Evolutionary conservation across 2,113 vertebrate genomes (phyloP).

Genomic region (Ammodytes marinus): DNA sequence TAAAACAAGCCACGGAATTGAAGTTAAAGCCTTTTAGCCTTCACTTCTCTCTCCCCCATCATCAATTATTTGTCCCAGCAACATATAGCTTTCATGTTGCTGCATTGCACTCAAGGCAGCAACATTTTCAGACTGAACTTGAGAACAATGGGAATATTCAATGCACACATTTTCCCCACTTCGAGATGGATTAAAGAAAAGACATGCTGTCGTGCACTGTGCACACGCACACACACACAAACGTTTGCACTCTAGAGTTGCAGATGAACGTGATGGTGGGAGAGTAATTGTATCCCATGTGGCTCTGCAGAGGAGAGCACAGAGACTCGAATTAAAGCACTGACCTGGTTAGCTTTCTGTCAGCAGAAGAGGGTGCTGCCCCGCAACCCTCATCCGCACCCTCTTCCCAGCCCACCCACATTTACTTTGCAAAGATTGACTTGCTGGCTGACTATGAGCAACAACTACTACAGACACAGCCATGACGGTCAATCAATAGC

Average conservation of each 20-base stretch:
- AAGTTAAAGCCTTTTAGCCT: slow-evolving; percentile 30
- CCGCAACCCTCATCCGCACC: slow-evolving; percentile 14
- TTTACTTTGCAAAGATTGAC: slow-evolving; percentile 61
- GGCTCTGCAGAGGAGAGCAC: slow-evolving; percentile 57
- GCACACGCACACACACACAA: background rate
- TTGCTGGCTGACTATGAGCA: slow-evolving; percentile 39
- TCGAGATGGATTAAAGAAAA: slow-evolving; percentile 35
- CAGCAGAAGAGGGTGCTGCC: slow-evolving; percentile 45
- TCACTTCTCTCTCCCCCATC: slow-evolving; percentile 21
- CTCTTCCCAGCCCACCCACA: slow-evolving; percentile 26
- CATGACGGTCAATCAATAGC: background rate
- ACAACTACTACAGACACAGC: slow-evolving; percentile 13
- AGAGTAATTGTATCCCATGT: slow-evolving; percentile 70
- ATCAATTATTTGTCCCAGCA: slow-evolving; percentile 40
- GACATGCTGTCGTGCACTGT: background rate
- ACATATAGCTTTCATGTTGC: slow-evolving; percentile 51
- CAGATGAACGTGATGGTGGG: slow-evolving; percentile 55
- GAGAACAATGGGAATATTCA: slow-evolving; percentile 55
- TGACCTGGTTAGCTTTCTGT: slow-evolving; percentile 76
- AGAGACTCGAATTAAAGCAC: slow-evolving; percentile 69
- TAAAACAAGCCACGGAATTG: slow-evolving; percentile 8
- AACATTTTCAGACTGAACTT: slow-evolving; percentile 32
- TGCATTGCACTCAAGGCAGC: slow-evolving; percentile 32
- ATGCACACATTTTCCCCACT: slow-evolving; percentile 42
- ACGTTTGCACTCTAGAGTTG: background rate